A percentile compares a stretch with the other conserved stretches of the same genome.
Conservation (phyloP, 2,797 vertebrate genomes). For the Lerista edwardsae region DNA sequence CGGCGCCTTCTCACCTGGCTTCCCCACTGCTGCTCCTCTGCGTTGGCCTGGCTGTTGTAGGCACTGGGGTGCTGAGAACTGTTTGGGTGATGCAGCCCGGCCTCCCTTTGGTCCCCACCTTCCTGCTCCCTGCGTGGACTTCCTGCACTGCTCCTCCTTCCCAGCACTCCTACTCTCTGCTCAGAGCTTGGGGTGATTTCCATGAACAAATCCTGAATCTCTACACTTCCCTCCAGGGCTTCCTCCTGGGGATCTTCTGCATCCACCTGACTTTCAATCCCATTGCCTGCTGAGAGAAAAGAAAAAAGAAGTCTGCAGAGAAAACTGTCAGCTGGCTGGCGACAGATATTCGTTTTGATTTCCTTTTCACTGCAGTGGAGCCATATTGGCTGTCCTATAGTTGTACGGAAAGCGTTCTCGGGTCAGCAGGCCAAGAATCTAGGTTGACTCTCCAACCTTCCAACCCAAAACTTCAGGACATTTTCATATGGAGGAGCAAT, state of each 20-base stretch:
- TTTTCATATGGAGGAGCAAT: background rate
- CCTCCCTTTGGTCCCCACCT: too few relatives aligned
- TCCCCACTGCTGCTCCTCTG: conserved; percentile 1
- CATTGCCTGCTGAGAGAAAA: background rate
- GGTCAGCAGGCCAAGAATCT: background rate
- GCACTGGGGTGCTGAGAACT: background rate
- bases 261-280: background rate
- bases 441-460: too few relatives aligned
- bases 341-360: too few relatives aligned
- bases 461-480: too few relatives aligned
- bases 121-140: background rate
- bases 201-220: background rate
- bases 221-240: background rate
- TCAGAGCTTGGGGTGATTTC: background rate
- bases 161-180: background rate
- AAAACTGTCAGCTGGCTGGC: background rate
- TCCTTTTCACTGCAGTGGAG: background rate
- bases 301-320: background rate
- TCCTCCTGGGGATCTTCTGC: background rate
- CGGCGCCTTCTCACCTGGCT: conserved; percentile 11
- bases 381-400: background rate
- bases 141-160: background rate
- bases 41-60: background rate
- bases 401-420: background rate
- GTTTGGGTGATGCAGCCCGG: background rate